Percentiles rank a stretch among this genome's conserved stretches.
phyloP scores from a whole-genome alignment of 1,140 invertebrate genomes.

The Drosophila tsacasi region DNA sequence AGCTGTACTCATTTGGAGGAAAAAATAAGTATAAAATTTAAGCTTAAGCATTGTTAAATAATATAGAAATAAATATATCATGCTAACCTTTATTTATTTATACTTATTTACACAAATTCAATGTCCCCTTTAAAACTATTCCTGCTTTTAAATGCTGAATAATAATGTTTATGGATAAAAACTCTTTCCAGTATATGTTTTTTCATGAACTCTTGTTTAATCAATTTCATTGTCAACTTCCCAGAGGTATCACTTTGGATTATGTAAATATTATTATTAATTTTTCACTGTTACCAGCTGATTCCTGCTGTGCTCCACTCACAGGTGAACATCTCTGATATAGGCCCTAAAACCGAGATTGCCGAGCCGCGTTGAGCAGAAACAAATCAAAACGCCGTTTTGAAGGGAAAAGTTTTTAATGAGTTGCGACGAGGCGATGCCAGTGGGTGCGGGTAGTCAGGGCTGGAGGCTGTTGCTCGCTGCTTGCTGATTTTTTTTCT shows the following conservation, averaged over 20 bases:
- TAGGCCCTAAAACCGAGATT: constrained; percentile 18
- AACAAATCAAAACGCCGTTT: constrained; percentile 68
- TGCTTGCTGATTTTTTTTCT: constrained; percentile 32
- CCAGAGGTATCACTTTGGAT: not conserved
- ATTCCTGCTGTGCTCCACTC: not conserved
- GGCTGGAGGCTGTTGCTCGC: constrained; percentile 1
- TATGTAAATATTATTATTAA: constrained; percentile 32
- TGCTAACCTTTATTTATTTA: not conserved
- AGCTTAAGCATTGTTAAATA: not conserved
- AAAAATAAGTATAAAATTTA: constrained; percentile 4
- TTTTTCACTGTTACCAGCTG: not conserved
- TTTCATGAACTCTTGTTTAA: not conserved
- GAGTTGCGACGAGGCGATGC: constrained; percentile 57
- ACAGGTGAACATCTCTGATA: constrained; percentile 12
- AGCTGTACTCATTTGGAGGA: constrained; percentile 5
- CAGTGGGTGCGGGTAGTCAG: constrained; percentile 7
- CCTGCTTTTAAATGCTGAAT: too few species aligned
- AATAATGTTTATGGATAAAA: too few species aligned
- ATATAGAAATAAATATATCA: not conserved
- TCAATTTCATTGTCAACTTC: not conserved
- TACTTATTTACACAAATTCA: not conserved
- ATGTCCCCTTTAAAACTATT: too few species aligned
- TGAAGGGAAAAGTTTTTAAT: constrained; percentile 73
- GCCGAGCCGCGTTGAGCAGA: constrained; percentile 27
- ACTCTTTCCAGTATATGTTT: not conserved